Evolutionary conservation across 2,113 vertebrate species (phyloP), one percentile per base, ranked within the genome.

Genomic region (Gorsachius goisagi): DNA sequence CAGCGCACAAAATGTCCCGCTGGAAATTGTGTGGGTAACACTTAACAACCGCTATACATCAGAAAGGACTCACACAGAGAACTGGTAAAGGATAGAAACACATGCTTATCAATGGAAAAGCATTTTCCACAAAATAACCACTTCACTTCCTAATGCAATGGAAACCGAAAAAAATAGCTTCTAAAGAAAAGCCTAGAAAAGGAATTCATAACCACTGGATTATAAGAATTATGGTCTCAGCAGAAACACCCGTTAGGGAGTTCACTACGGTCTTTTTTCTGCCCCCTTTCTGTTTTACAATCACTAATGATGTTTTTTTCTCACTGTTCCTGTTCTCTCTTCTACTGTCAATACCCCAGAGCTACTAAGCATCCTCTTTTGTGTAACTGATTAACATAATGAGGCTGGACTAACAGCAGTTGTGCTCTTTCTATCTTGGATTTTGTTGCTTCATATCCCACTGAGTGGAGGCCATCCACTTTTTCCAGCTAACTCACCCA

Each of bases 11-110:
- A 78, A 81, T 68, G n/a, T 78, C 60, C 68, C 56, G 44, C 66
- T 91, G 66, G 82, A 94, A 85, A 85, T 28, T 75, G 80, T 89
- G 94, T 93, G 91, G 89, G 80, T 82, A 58, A 85, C 37, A 35
- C 12, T 93, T 87, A 95, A 82, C 33, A 92, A 68, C 52, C 16
- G 16, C 21, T 68, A 20, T 26, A 56, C 21, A 72, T 75, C 52
- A 75, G 63, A 88, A 87, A 71, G 76, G 78, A 8, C 27, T 60
- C 73, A 77, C 12, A 11, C 32, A 75, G 80, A 56, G 80, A 23
- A 15, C 50, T 33, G 14, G 41, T 30, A 53, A 86, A 81, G 39
- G 56, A 59, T 15, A 49, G 52, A 75, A 92, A 63, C 12, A 20
- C 3, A 6, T 28, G 60, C 53, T 83, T 90, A 81, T 63, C 76